Evolutionary conservation across 2,797 vertebrate species (phyloP).

Genomic region (Pipistrellus pygmaeus): DNA sequence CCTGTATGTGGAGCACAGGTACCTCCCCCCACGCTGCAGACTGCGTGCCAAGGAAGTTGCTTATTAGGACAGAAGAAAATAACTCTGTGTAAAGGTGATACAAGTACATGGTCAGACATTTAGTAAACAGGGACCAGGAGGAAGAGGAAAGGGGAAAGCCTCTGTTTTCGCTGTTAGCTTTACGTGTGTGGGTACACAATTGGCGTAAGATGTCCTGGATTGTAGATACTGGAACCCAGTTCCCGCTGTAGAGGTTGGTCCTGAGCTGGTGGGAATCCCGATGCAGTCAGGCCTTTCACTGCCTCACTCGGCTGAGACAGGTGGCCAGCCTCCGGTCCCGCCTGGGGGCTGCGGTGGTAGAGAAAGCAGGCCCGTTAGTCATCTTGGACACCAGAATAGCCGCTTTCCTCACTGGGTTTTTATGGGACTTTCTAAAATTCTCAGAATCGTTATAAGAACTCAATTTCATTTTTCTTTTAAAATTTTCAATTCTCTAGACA

Average conservation of each 20-base stretch:
- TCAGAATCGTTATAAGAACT: not conserved
- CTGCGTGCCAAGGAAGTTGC: accelerated
- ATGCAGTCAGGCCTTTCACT: accelerated
- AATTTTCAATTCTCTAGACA: constrained; percentile 89
- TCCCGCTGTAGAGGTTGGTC: not conserved
- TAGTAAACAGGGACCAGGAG: not conserved
- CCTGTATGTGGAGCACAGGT: constrained; percentile 97
- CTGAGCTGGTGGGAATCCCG: not conserved
- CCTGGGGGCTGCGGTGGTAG: not conserved
- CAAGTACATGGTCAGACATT: not conserved
- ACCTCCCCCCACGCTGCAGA: not conserved
- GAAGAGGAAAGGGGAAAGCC: too few species aligned
- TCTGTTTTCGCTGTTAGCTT: not conserved
- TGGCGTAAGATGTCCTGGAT: not conserved
- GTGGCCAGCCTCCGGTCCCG: not conserved
- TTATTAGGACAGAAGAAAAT: not conserved
- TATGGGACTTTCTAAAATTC: not conserved
- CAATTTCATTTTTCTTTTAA: not conserved
- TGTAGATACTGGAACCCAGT: not conserved
- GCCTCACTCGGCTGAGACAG: accelerated
- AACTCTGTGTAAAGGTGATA: not conserved
- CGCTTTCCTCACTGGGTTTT: not conserved
- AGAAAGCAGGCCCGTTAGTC: not conserved
- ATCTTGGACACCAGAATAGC: not conserved
- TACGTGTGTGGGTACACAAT: not conserved